A percentile compares a stretch with the other conserved stretches of the same genome.
These are phyloP conservation scores for Zaprionus camerounensis DNA, from an alignment of 1,140 invertebrate species.

Conservation along the genomic window DNA sequence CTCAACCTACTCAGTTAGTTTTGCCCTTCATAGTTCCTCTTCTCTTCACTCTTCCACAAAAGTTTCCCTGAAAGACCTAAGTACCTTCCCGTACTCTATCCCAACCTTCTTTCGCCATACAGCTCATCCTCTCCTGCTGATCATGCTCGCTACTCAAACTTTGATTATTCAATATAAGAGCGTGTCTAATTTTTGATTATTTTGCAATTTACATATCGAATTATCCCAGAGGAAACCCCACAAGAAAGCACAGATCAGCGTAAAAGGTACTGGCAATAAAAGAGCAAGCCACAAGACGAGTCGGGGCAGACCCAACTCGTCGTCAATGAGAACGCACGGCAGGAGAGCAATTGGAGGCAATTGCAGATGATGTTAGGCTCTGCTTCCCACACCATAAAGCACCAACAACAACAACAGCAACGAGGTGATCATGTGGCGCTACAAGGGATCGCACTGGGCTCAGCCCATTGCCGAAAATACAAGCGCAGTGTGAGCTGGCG, in stretches of 20 bases:
- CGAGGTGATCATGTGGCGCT: slow-evolving; percentile 66
- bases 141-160: not conserved
- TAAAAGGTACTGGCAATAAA: not conserved
- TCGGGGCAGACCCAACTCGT: slow-evolving; percentile 11
- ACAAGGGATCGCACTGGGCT: slow-evolving; percentile 33
- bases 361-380: slow-evolving; percentile 36
- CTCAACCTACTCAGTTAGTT: too few species aligned
- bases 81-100: too few species aligned
- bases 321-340: slow-evolving; percentile 31
- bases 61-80: too few species aligned
- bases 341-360: slow-evolving; percentile 49
- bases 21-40: too few species aligned
- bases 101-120: not conserved
- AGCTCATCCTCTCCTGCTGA: not conserved
- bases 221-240: slow-evolving; percentile 11
- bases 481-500: slow-evolving; percentile 6
- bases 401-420: slow-evolving; percentile 23
- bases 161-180: slow-evolving; percentile 11
- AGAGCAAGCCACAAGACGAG: slow-evolving; percentile 25
- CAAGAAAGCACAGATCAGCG: slow-evolving; percentile 31
- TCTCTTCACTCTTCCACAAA: too few species aligned
- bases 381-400: slow-evolving; percentile 43
- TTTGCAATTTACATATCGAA: slow-evolving; percentile 63
- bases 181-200: slow-evolving; percentile 64
- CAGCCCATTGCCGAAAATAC: slow-evolving; percentile 37